These are phyloP conservation scores for Crax fasciolata DNA, from an alignment of 2,797 vertebrate genomes.

Conservation along the genomic window DNA sequence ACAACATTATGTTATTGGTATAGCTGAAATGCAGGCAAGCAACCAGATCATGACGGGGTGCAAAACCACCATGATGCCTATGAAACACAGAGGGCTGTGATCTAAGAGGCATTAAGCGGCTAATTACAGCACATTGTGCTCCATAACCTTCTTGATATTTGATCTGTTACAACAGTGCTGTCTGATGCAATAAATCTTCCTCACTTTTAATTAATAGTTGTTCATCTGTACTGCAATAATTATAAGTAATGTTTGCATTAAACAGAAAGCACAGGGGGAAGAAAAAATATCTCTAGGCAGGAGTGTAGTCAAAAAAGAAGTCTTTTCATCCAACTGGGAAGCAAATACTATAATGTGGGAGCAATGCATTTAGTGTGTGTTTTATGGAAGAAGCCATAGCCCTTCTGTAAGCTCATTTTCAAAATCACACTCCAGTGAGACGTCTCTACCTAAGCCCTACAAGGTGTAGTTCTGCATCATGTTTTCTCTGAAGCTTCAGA, in stretches of 20 bases:
- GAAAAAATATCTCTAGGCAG: conserved; percentile 49
- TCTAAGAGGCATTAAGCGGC: conserved; percentile 34
- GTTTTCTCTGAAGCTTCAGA: background rate
- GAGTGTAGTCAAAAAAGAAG: background rate
- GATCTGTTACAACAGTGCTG: conserved; percentile 50
- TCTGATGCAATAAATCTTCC: conserved; percentile 63
- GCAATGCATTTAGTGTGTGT: background rate
- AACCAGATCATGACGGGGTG: background rate
- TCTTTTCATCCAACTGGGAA: conserved; percentile 29
- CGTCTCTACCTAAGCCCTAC: background rate
- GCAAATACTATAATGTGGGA: conserved; percentile 46
- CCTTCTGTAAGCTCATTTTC: background rate
- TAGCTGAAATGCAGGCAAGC: background rate
- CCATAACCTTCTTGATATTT: conserved; percentile 28
- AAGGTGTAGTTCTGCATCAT: background rate
- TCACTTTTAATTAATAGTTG: conserved; percentile 73
- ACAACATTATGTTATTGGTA: background rate
- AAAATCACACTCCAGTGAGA: background rate
- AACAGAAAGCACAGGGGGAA: background rate
- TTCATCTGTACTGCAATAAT: conserved; percentile 65
- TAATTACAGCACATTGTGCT: conserved; percentile 17
- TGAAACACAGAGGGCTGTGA: background rate
- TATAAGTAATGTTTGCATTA: conserved; percentile 68
- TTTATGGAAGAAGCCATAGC: background rate
- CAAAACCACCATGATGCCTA: background rate